Evolutionary conservation across 2,888 invertebrate genomes (phyloP).

Genomic region (Megaustenia siamemsis): DNA sequence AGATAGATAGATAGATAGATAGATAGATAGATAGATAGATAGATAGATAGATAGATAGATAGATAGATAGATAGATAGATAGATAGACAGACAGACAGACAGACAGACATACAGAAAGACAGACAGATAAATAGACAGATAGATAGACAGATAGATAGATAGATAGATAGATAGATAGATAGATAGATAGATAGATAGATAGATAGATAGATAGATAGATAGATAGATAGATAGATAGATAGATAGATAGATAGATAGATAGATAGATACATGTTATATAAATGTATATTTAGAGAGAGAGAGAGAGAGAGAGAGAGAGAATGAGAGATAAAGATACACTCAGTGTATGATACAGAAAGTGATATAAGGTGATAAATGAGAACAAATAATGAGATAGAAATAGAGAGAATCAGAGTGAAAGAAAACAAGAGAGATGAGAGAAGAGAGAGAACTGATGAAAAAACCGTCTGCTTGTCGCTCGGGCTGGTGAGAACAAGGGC

Average conservation of each 20-base stretch:
- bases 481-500: neutral
- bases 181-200: neutral
- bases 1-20: neutral
- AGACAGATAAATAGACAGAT: neutral
- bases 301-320: neutral
- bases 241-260: neutral
- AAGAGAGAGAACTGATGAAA: constrained; percentile 9
- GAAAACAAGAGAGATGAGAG: constrained; percentile 9
- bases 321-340: neutral
- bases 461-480: neutral
- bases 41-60: neutral
- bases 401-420: neutral
- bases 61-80: neutral
- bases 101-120: neutral
- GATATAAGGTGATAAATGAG: neutral
- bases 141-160: neutral
- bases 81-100: neutral
- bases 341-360: neutral
- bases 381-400: neutral
- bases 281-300: neutral
- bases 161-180: neutral
- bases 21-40: neutral
- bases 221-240: too few relatives aligned
- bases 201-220: neutral
- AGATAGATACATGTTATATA: neutral